These are phyloP conservation scores for Sebastes trivittatus DNA, from an alignment of 2,797 vertebrate species.

Conservation along the genomic window DNA sequence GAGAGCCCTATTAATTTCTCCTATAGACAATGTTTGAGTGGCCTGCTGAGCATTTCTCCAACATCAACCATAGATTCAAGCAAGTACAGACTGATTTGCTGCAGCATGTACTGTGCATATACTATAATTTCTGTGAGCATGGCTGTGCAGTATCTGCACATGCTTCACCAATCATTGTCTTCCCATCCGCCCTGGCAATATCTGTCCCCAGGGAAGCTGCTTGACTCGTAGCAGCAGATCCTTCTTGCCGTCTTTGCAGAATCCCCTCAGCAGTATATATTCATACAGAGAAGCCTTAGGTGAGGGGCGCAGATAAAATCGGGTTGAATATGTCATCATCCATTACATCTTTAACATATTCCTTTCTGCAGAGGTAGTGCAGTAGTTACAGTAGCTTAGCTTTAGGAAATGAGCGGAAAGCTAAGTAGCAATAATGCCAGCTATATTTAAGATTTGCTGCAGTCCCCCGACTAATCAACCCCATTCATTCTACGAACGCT, in stretches of 20 bases:
- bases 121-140: slow-evolving; percentile 31
- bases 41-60: slow-evolving; percentile 18
- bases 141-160: slow-evolving; percentile 38
- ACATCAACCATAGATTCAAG: slow-evolving; percentile 8
- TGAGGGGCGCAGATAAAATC: slow-evolving; percentile 39
- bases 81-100: slow-evolving; percentile 11
- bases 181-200: slow-evolving; percentile 34
- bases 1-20: slow-evolving; percentile 21
- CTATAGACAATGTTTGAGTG: slow-evolving; percentile 1
- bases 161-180: slow-evolving; percentile 53
- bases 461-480: background rate
- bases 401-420: slow-evolving; percentile 2
- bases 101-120: slow-evolving; percentile 1
- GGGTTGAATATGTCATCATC: slow-evolving; percentile 39
- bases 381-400: background rate
- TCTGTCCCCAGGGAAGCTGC: slow-evolving; percentile 39
- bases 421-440: background rate
- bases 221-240: slow-evolving; percentile 42
- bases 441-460: slow-evolving; percentile 5
- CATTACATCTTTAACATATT: slow-evolving; percentile 38
- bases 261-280: slow-evolving; percentile 27
- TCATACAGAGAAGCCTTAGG: slow-evolving; percentile 38
- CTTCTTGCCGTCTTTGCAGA: slow-evolving; percentile 40
- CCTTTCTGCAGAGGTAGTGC: background rate
- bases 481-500: background rate